Evolutionary conservation across 2,797 vertebrate genomes (phyloP), one percentile per base, ranked within the genome.

Genomic region (Tauraco hartlaubi): DNA sequence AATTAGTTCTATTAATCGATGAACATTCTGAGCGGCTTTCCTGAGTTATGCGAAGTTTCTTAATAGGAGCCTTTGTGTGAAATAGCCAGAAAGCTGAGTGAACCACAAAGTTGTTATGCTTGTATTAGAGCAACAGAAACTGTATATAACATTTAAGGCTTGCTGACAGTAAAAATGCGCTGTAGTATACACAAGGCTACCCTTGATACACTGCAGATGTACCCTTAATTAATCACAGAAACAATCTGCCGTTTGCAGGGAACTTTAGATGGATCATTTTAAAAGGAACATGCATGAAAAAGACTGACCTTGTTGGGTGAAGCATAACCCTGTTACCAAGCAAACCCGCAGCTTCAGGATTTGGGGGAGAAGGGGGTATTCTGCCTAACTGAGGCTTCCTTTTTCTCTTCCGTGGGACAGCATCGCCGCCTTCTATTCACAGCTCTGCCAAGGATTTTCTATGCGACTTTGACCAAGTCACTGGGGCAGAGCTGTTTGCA

Each of bases 151-250:
- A 52, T 71, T 31, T 75, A 55, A 92, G 73, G 80, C 20, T 84
- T 64, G 25, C 64, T 80, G 54, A 51, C n/a, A 67, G 31, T 76
- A 76, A 67, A 94, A 69, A 74, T 7, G 46, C 49, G 29, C 33
- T 10, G 4, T n/a, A n/a, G 35, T 68, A 39, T 9, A 85, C 58
- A 84, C 79, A 90, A 72, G 61, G 62, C 51, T 75, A 39, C 51
- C 51, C 51, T 90, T 92, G 93, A 94, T 92, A 76, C 58, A 54
- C 83, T 73, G 94, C 85, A 94, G 83, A 94, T 90, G 73, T 78
- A 75, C 48, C 37, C 69, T 81, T 85, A 86, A 94, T 78, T 92
- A 95, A 88, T 72, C 31, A 62, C 58, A 90, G 76, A 68, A 81
- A 68, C 22, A 86, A 72, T 72, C 66, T 92, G 37, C 44, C 75